Evolutionary conservation across 2,888 invertebrate genomes (phyloP).

Genomic region (Sphinx pinastri): DNA sequence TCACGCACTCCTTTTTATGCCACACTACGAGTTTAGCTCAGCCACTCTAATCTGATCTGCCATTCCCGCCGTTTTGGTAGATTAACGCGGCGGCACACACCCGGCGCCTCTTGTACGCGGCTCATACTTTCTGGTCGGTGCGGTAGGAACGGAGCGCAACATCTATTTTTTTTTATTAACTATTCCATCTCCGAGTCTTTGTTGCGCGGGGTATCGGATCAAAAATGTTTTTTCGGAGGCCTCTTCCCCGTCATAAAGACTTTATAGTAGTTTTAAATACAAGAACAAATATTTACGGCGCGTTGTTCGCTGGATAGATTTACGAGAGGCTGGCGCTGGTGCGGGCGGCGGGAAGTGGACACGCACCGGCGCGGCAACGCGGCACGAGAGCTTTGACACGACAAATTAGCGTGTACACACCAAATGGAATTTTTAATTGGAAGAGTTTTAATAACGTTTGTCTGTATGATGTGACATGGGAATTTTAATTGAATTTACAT

Average conservation of each 20-base stretch:
- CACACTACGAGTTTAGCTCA: constrained; percentile 69
- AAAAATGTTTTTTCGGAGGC: constrained; percentile 55
- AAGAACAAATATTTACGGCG: constrained; percentile 65
- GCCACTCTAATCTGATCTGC: constrained; percentile 61
- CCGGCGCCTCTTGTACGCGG: constrained; percentile 30
- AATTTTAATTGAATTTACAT: constrained; percentile 18
- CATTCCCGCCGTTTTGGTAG: constrained; percentile 45
- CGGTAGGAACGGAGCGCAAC: constrained; percentile 63
- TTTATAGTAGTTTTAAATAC: constrained; percentile 46
- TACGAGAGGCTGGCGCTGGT: constrained; percentile 44
- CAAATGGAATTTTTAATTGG: constrained; percentile 58
- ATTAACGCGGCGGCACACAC: constrained; percentile 11
- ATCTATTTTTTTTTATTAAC: constrained; percentile 60
- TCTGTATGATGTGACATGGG: constrained; percentile 3
- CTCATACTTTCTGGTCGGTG: constrained; percentile 50
- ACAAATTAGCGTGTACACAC: constrained; percentile 62
- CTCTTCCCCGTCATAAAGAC: constrained; percentile 43
- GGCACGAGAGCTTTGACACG: constrained; percentile 54
- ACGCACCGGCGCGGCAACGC: constrained; percentile 37
- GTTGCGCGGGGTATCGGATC: constrained; percentile 59
- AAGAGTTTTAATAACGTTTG: constrained; percentile 30
- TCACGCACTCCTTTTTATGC: constrained; percentile 82
- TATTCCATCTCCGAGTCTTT: constrained; percentile 66
- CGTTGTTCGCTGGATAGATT: constrained; percentile 59
- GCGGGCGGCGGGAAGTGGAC: background rate